Evolutionary conservation across 1,140 invertebrate species (phyloP).

Genomic region (Teleopsis dalmanni): DNA sequence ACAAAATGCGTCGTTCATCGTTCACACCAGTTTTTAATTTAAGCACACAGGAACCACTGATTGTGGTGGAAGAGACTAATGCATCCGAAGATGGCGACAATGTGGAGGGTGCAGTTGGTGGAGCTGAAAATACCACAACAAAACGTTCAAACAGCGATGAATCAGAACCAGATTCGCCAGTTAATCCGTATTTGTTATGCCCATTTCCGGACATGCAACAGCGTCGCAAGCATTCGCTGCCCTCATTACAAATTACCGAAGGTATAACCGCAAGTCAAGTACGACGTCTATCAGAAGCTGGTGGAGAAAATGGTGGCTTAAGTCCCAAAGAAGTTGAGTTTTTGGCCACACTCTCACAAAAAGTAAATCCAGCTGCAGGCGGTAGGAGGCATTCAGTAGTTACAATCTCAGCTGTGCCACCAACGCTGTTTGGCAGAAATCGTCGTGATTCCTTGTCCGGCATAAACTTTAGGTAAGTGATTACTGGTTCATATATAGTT

Average conservation of each 20-base stretch:
- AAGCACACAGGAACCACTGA: slow-evolving; percentile 59
- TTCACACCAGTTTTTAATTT: slow-evolving; percentile 48
- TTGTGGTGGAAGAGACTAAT: slow-evolving; percentile 69
- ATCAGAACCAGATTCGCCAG: slow-evolving; percentile 62
- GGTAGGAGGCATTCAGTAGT: slow-evolving; percentile 74
- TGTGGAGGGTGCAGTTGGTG: slow-evolving; percentile 40
- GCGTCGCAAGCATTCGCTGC: slow-evolving; percentile 69
- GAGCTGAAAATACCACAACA: slow-evolving; percentile 17
- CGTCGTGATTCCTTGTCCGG: slow-evolving; percentile 74
- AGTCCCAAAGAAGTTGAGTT: slow-evolving; percentile 68
- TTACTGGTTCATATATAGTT: too few species aligned
- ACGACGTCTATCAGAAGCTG: slow-evolving; percentile 65
- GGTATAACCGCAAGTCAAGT: slow-evolving; percentile 79
- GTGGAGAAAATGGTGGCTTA: slow-evolving; percentile 58
- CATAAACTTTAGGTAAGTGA: slow-evolving; percentile 46
- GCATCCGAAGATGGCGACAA: slow-evolving; percentile 58
- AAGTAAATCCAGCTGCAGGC: slow-evolving; percentile 52
- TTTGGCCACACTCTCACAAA: slow-evolving; percentile 51
- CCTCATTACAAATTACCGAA: slow-evolving; percentile 69
- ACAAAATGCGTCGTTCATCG: slow-evolving; percentile 46
- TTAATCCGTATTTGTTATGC: slow-evolving; percentile 70
- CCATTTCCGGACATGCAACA: slow-evolving; percentile 61
- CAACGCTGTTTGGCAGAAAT: slow-evolving; percentile 63
- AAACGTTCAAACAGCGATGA: slow-evolving; percentile 39
- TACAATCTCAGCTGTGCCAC: slow-evolving; percentile 69